These are phyloP conservation scores for Drosophila sp. DNA, from an alignment of 1,140 invertebrate genomes.

Conservation along the genomic window DNA sequence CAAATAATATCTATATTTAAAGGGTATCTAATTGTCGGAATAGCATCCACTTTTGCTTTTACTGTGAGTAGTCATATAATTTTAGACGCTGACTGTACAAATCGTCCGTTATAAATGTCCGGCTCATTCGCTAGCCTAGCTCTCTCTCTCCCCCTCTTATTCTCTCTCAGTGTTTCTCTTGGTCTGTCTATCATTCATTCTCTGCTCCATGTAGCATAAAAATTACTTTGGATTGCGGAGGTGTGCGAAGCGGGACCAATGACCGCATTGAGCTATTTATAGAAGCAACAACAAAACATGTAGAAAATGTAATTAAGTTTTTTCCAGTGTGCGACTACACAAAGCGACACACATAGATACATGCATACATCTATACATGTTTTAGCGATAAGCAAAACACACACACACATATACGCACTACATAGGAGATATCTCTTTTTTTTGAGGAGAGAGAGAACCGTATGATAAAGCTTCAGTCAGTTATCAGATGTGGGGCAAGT, in stretches of 20 bases:
- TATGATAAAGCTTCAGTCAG: conserved; percentile 45
- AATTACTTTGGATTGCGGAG: conserved; percentile 46
- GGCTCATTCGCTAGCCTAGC: conserved; percentile 8
- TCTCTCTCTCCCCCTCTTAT: conserved; percentile 10
- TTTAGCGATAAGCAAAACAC: conserved; percentile 15
- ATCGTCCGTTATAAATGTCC: conserved; percentile 16
- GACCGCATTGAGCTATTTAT: conserved; percentile 79
- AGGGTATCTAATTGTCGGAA: too few species aligned
- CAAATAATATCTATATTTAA: too few species aligned
- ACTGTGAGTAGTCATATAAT: conserved; percentile 16
- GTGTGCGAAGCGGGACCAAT: conserved; percentile 66
- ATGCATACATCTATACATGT: neutral
- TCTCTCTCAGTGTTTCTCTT: conserved; percentile 6
- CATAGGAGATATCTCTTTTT: neutral
- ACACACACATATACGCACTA: neutral
- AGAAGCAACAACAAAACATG: conserved; percentile 55
- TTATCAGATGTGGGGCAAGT: conserved; percentile 30
- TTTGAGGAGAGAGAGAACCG: neutral
- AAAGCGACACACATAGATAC: neutral
- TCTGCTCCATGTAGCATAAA: conserved; percentile 57
- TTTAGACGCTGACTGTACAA: conserved; percentile 43
- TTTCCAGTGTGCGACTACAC: conserved; percentile 27
- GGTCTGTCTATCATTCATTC: neutral
- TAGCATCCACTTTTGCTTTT: conserved; percentile 7
- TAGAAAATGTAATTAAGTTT: conserved; percentile 75